phyloP scores from a whole-genome alignment of 2,888 invertebrate species.

The Abrostola triplasia region DNA sequence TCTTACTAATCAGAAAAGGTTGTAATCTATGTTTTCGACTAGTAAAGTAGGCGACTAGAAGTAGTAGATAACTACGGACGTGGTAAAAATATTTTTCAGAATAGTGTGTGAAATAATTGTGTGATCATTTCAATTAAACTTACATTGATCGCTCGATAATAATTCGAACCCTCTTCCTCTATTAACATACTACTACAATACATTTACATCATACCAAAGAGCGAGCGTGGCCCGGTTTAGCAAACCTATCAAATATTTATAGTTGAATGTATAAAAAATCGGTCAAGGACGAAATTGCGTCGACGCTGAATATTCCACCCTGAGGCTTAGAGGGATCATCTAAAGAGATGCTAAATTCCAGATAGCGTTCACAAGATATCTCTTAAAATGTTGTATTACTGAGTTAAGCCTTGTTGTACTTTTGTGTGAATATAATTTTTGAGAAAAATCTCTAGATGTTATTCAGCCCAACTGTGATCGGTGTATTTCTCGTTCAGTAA shows the following conservation, averaged over 20 bases:
- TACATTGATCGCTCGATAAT: too few relatives aligned
- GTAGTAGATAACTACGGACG: too few relatives aligned
- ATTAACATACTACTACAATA: slow-evolving; percentile 9
- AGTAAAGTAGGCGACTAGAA: too few relatives aligned
- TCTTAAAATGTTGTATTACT: neutral
- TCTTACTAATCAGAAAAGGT: too few relatives aligned
- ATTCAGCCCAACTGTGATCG: too few relatives aligned
- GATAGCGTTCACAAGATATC: slow-evolving; percentile 17
- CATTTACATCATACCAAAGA: slow-evolving; percentile 26
- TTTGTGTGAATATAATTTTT: slow-evolving; percentile 1
- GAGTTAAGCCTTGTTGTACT: neutral
- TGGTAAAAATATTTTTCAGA: too few relatives aligned
- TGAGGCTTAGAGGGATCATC: slow-evolving; percentile 33
- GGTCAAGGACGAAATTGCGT: slow-evolving; percentile 47
- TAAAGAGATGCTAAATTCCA: slow-evolving; percentile 41
- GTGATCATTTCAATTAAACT: too few relatives aligned
- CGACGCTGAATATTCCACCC: slow-evolving; percentile 32
- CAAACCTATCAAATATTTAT: slow-evolving; percentile 55
- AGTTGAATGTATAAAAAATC: slow-evolving; percentile 45
- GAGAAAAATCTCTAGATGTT: neutral
- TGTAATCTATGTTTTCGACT: too few relatives aligned
- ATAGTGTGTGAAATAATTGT: too few relatives aligned
- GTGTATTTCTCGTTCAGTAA: too few relatives aligned
- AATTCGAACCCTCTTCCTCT: neutral
- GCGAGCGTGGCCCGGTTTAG: slow-evolving; percentile 36